A percentile compares a stretch with the other conserved stretches of the same genome.
Evolutionary conservation across 2,888 invertebrate species (phyloP).

Genomic region (Eupithecia subumbrata): DNA sequence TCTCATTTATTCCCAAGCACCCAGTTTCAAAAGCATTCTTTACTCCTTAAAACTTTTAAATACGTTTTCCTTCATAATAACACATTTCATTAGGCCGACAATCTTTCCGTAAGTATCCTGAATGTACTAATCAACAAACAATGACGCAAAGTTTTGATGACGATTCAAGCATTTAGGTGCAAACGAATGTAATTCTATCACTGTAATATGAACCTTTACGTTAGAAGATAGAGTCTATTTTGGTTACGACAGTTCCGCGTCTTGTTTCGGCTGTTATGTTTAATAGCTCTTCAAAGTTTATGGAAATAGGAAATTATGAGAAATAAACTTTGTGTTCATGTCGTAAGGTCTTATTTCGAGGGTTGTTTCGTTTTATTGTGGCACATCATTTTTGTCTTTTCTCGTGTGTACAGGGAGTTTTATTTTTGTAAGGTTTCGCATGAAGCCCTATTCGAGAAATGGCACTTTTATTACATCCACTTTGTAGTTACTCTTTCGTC

Average conservation of each 20-base stretch:
- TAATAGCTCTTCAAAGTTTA: slow-evolving; percentile 51
- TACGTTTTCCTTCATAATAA: slow-evolving; percentile 8
- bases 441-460: not conserved
- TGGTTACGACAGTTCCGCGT: slow-evolving; percentile 26
- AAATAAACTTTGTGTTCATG: slow-evolving; percentile 46
- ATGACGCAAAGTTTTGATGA: slow-evolving; percentile 38
- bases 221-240: slow-evolving; percentile 10
- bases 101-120: slow-evolving; percentile 27
- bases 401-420: slow-evolving; percentile 11
- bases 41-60: slow-evolving; percentile 12
- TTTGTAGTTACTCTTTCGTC: slow-evolving; percentile 1
- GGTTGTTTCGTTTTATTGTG: slow-evolving; percentile 34
- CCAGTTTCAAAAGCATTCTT: not conserved
- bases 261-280: slow-evolving; percentile 47
- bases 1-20: not conserved
- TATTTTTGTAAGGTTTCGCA: slow-evolving; percentile 9
- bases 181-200: slow-evolving; percentile 5
- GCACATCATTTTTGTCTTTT: slow-evolving; percentile 21
- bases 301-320: slow-evolving; percentile 46
- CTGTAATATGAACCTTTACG: slow-evolving; percentile 11
- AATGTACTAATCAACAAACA: slow-evolving; percentile 38
- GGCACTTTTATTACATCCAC: slow-evolving; percentile 1
- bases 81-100: slow-evolving; percentile 21
- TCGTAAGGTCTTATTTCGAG: slow-evolving; percentile 47
- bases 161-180: slow-evolving; percentile 26